Evolutionary conservation across 2,888 invertebrate species (phyloP), one percentile per base, ranked within the genome.

Genomic region (Macrosiphum euphorbiae): DNA sequence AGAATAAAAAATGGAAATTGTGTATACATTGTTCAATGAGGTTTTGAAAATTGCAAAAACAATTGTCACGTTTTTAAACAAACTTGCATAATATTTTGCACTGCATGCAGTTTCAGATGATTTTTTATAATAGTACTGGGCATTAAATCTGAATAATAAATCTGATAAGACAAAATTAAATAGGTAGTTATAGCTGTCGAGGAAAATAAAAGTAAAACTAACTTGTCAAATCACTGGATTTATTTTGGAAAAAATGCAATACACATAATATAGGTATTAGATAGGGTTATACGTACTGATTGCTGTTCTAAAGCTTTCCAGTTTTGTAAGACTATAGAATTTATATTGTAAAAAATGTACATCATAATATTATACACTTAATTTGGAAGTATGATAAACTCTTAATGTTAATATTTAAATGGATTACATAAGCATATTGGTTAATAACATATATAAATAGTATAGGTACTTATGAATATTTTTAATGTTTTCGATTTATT

Each of bases 11-110:
- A 61, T 47, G 47, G 47, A 61, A 90, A 67, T 90, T 44, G n/a
- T 55, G 67, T 90, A 67, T 67, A 67, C 47, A 61, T 26, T 52
- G n/a, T 88, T 35, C 26, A 26, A 13, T 35, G 90, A 52, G 20
- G 35, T 78, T 78, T 24, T 78, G 50, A 84, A 78, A 28, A 84
- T 50, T 41, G 35, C n/a, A 41, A 84, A 52, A 78, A 41, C 41
- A 84, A 84, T 78, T 84, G 90, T 84, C 90, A 91, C 84, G 90
- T 91, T 41, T 13, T 28, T 24, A 67, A 50, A 90, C 67, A 41
- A 61, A 90, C 67, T 67, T 90, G 28, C 35, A 35, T 78, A 78
- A 35, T 78, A 78, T 78, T 78, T 78, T 20, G 35, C 8, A 78
- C 8, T 35, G 20, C 78, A 35, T 35, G 8, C 78, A 20, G 8